phyloP scores from a whole-genome alignment of 2,888 invertebrate species.

The Punctoribates punctum region DNA sequence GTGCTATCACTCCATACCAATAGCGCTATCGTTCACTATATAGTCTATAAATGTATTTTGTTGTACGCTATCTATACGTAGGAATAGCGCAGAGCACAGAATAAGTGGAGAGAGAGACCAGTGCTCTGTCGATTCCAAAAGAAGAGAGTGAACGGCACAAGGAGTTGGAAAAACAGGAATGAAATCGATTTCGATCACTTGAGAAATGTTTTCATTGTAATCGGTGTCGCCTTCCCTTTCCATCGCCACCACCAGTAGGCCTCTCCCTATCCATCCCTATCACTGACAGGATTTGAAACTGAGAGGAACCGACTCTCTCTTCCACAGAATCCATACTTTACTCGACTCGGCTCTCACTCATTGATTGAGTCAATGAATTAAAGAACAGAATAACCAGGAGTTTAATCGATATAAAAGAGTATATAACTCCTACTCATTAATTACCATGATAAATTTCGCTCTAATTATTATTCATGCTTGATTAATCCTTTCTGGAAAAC shows the following conservation, averaged over 20 bases:
- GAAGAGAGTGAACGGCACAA: neutral
- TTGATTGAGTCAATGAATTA: too few species aligned
- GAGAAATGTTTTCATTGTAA: conserved; percentile 28
- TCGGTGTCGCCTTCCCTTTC: conserved; percentile 12
- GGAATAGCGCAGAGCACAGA: neutral
- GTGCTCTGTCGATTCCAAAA: neutral
- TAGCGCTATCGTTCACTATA: too few species aligned
- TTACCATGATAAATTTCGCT: too few species aligned
- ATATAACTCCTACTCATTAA: too few species aligned
- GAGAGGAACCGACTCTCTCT: neutral
- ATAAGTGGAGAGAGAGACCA: neutral
- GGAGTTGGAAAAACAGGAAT: neutral
- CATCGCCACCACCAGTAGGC: neutral
- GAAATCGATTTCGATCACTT: conserved; percentile 25
- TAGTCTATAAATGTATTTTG: too few species aligned
- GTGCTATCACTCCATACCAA: too few species aligned
- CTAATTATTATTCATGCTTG: too few species aligned
- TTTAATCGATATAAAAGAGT: too few species aligned
- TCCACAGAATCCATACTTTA: neutral
- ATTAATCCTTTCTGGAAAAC: too few species aligned
- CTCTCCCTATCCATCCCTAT: neutral
- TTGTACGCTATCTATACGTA: too few species aligned
- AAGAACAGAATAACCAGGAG: too few species aligned
- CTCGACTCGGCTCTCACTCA: neutral
- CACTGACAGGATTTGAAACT: too few species aligned